Evolutionary conservation across 2,113 vertebrate species (phyloP), one percentile per base, ranked within the genome.

Genomic region (Poeciliopsis prolifica): DNA sequence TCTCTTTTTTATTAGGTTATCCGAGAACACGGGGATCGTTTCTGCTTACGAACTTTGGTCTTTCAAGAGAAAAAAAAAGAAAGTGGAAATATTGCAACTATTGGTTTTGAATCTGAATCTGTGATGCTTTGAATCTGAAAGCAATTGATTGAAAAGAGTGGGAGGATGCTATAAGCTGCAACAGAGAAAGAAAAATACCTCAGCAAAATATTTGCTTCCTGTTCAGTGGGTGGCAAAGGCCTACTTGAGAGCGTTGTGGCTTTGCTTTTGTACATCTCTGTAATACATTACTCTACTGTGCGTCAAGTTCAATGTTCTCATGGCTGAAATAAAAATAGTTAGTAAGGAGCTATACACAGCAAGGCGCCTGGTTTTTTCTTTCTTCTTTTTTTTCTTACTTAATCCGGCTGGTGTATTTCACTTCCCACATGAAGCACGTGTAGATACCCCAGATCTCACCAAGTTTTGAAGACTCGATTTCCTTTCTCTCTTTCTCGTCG

Each of bases 161-260:
- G 80, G 79, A 77, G 62, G 79, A 77, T 70, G 68, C 61, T 61
- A 86, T 80, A 69, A 72, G 51, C 11, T 1, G 58, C 61, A 62
- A 80, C 65, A 75, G 14, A 74, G 58, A 72, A 73, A 78, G 48
- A 77, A 84, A 78, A 65, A 75, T 77, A 77, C 71, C 82, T 85
- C 82, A 70, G 75, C 68, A 81, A 74, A 79, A 70, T 63, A 35
- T 11, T 61, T 37, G 76, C 69, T 92, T 91, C 89, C 87, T 89
- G 84, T 86, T 87, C 51, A 87, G 88, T 87, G 76, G 79, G 73
- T 77, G 91, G 80, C 64, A 61, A 9, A 70, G 24, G 80, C 73
- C 35, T 61, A 2, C 75, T 7, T 78, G 51, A 72, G 29, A 64
- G 65, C 54, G 31, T 58, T 86, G 79, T 79, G 84, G 75, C 74